These are phyloP conservation scores for Aplochiton taeniatus DNA, from an alignment of 2,797 vertebrate genomes.

Conservation along the genomic window DNA sequence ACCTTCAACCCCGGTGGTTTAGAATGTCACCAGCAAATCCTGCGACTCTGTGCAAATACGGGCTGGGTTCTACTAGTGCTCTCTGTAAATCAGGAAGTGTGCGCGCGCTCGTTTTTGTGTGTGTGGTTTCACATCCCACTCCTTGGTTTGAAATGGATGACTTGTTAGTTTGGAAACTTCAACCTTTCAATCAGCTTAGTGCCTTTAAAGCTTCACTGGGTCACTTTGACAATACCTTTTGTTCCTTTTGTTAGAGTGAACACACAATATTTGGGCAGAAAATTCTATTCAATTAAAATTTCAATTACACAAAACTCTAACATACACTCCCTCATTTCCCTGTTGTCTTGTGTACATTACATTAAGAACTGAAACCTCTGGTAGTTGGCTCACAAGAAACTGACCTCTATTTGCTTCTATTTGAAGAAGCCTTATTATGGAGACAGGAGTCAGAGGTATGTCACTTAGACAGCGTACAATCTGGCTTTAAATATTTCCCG, in stretches of 20 bases:
- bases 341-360: slow-evolving; percentile 4
- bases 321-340: neutral
- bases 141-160: neutral
- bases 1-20: neutral
- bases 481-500: neutral
- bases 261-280: too few species aligned
- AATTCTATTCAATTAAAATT: too few species aligned
- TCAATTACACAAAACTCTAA: neutral
- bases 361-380: slow-evolving; percentile 75
- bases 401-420: slow-evolving; percentile 27
- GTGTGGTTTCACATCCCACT: slow-evolving; percentile 58
- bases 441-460: slow-evolving; percentile 61
- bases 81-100: slow-evolving; percentile 39
- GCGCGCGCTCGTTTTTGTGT: slow-evolving; percentile 2
- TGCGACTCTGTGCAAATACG: slow-evolving; percentile 18
- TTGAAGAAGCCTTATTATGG: slow-evolving; percentile 54
- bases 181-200: neutral
- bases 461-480: neutral
- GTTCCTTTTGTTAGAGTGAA: too few species aligned
- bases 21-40: neutral
- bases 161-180: neutral
- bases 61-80: slow-evolving; percentile 11
- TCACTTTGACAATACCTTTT: too few species aligned
- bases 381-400: slow-evolving; percentile 20
- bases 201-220: neutral